phyloP scores from a whole-genome alignment of 2,797 vertebrate genomes.

The Thunnus albacares region DNA sequence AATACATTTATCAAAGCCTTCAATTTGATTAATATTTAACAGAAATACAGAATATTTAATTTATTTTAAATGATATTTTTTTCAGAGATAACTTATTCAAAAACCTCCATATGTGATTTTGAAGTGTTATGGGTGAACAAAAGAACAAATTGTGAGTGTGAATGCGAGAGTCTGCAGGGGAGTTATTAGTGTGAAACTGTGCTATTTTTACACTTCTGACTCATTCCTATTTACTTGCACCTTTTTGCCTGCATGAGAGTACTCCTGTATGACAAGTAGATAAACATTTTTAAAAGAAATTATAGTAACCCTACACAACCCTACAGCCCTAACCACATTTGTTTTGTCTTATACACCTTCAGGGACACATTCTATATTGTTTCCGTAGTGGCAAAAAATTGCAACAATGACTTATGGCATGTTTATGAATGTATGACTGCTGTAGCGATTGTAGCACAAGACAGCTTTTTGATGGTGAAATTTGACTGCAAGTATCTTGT shows the following conservation, averaged over 20 bases:
- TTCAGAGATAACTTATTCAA: slow-evolving; percentile 48
- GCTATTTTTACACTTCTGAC: slow-evolving; percentile 75
- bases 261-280: slow-evolving; percentile 52
- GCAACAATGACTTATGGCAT: slow-evolving; percentile 48
- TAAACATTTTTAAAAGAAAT: slow-evolving; percentile 50
- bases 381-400: slow-evolving; percentile 40
- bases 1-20: not conserved
- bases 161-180: slow-evolving; percentile 61
- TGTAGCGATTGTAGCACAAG: slow-evolving; percentile 7
- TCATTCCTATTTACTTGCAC: slow-evolving; percentile 64
- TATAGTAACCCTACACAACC: not conserved
- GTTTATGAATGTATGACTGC: slow-evolving; percentile 56
- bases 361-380: too few species aligned
- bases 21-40: not conserved
- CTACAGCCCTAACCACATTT: slow-evolving; percentile 3
- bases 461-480: slow-evolving; percentile 40
- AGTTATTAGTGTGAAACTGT: slow-evolving; percentile 59
- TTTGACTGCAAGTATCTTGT: slow-evolving; percentile 33
- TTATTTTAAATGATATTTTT: not conserved
- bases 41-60: not conserved
- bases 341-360: slow-evolving; percentile 25
- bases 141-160: slow-evolving; percentile 61
- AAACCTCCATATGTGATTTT: slow-evolving; percentile 39
- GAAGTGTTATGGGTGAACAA: slow-evolving; percentile 43
- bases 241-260: slow-evolving; percentile 36